Conservation (phyloP, 2,113 vertebrate species). For the Rhinoderma darwinii region DNA sequence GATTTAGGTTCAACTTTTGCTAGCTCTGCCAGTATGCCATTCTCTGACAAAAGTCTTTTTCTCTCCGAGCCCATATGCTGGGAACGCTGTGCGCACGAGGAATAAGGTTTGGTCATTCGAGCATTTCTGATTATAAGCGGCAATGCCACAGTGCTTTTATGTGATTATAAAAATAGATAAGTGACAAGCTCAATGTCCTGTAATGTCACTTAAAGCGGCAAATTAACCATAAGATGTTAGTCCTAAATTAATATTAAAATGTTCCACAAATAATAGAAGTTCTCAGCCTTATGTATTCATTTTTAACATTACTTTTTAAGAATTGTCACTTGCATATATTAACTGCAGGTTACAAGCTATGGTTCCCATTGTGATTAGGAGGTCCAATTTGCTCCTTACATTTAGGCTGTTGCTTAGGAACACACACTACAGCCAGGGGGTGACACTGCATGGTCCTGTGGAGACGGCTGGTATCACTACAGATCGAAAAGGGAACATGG, state of each 20-base stretch:
- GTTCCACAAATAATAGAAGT: neutral
- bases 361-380: neutral
- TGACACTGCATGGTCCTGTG: too few species aligned
- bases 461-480: too few species aligned
- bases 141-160: neutral
- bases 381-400: too few species aligned
- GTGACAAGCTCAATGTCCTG: neutral
- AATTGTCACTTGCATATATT: too few species aligned
- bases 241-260: neutral
- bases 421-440: too few species aligned
- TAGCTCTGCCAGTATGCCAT: constrained; percentile 67
- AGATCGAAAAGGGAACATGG: too few species aligned
- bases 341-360: neutral
- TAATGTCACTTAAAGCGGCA: neutral
- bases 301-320: too few species aligned
- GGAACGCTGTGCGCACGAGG: constrained; percentile 63
- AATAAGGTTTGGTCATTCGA: constrained; percentile 66
- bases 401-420: too few species aligned
- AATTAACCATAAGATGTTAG: neutral
- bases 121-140: constrained; percentile 54
- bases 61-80: constrained; percentile 59
- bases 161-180: neutral
- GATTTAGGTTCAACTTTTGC: constrained; percentile 76
- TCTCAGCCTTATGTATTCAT: too few species aligned
- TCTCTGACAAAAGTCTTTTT: constrained; percentile 69